Conservation (phyloP, 2,113 vertebrate genomes). For the Lepisosteus osseus region DNA sequence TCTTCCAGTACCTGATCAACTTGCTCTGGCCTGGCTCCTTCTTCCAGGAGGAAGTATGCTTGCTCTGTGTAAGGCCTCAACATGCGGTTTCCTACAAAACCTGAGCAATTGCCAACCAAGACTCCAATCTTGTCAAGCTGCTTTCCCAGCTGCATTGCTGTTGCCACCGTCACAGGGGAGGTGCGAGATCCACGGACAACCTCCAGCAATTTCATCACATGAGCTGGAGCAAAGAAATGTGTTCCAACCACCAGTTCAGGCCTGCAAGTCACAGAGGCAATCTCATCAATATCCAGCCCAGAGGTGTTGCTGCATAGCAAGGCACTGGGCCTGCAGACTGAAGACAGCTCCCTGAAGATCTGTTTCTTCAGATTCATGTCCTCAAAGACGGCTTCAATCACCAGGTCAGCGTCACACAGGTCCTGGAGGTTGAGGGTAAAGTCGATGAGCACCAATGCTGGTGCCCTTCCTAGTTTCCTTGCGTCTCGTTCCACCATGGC, state of each 20-base stretch:
- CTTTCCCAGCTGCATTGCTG: slow-evolving; percentile 77
- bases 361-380: slow-evolving; percentile 79
- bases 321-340: slow-evolving; percentile 68
- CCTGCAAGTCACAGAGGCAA: slow-evolving; percentile 67
- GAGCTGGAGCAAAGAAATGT: slow-evolving; percentile 89
- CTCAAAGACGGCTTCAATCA: slow-evolving; percentile 91
- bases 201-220: slow-evolving; percentile 86
- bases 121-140: slow-evolving; percentile 79
- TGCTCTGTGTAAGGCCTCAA: slow-evolving; percentile 66
- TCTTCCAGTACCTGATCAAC: slow-evolving; percentile 78
- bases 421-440: slow-evolving; percentile 65
- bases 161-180: slow-evolving; percentile 73
- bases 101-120: slow-evolving; percentile 83
- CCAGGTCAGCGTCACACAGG: slow-evolving; percentile 70
- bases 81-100: slow-evolving; percentile 91
- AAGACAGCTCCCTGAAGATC: slow-evolving; percentile 76
- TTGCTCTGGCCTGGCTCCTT: slow-evolving; percentile 79
- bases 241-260: slow-evolving; percentile 83
- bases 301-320: slow-evolving; percentile 87
- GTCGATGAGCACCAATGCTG: slow-evolving; percentile 44
- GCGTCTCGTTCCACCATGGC: slow-evolving; percentile 68
- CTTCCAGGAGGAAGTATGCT: slow-evolving; percentile 80
- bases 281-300: slow-evolving; percentile 73
- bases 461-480: slow-evolving; percentile 47
- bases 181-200: slow-evolving; percentile 74